A percentile compares a stretch with the other conserved stretches of the same genome.
Evolutionary conservation across 2,888 invertebrate species (phyloP).

Genomic region (Hecatera dysodea): DNA sequence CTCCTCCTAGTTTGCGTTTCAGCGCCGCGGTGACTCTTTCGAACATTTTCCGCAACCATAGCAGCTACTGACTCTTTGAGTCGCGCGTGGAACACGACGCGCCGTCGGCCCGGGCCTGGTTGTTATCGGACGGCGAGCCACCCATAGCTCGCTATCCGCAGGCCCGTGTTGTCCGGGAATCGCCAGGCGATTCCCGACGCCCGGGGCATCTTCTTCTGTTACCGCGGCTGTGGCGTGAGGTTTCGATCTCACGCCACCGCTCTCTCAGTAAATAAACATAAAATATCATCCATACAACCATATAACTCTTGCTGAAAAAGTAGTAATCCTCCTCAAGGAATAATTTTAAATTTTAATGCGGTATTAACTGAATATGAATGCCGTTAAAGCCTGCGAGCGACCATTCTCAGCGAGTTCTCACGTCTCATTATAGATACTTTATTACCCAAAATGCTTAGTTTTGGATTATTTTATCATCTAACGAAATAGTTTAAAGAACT

Average conservation of each 20-base stretch:
- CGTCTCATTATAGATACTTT: constrained; percentile 10
- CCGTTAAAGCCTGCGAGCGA: constrained; percentile 1
- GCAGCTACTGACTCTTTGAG: no score
- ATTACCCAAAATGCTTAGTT: constrained; percentile 3
- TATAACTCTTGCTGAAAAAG: constrained; percentile 25
- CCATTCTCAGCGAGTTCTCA: constrained; percentile 27
- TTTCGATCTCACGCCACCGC: constrained; percentile 14
- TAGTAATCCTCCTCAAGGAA: constrained; percentile 25
- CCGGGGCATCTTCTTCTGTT: no score
- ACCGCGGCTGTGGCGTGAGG: no score
- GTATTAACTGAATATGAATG: constrained; percentile 28
- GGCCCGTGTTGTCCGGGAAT: no score
- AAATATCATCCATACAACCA: constrained; percentile 36
- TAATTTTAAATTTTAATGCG: constrained; percentile 48
- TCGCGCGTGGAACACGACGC: no score
- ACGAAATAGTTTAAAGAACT: background rate
- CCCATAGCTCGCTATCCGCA: no score
- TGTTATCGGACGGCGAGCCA: no score
- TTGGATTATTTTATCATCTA: constrained; percentile 10
- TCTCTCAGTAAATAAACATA: constrained; percentile 51
- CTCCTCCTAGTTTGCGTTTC: no score
- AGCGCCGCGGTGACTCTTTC: no score
- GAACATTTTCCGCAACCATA: no score
- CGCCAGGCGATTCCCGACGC: no score
- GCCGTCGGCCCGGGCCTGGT: no score